These are phyloP conservation scores for Talpa occidentalis DNA, from an alignment of 2,113 vertebrate genomes.

Conservation along the genomic window DNA sequence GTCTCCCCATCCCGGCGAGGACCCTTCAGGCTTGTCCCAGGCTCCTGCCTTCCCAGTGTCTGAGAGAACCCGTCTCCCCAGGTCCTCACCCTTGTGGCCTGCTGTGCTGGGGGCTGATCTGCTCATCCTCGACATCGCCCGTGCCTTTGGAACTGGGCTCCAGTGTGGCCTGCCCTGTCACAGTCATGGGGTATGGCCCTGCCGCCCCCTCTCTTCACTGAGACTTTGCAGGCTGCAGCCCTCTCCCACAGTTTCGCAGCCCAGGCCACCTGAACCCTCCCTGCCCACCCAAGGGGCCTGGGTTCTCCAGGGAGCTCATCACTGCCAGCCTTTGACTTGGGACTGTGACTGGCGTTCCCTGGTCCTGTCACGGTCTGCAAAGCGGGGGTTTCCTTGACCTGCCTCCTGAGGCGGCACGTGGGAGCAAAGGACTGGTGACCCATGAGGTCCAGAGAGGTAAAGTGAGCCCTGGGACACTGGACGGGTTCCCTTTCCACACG, in stretches of 20 bases:
- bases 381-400: background rate
- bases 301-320: background rate
- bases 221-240: background rate
- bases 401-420: background rate
- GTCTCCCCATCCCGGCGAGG: background rate
- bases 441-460: background rate
- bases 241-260: background rate
- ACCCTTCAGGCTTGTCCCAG: background rate
- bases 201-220: background rate
- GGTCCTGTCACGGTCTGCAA: fast-evolving
- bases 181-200: background rate
- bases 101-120: background rate
- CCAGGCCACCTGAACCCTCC: background rate
- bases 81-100: background rate
- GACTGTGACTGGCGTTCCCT: fast-evolving
- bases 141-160: background rate
- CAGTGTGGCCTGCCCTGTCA: background rate
- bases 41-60: background rate
- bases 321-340: background rate
- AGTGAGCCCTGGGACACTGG: background rate
- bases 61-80: background rate
- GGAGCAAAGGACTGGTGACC: background rate
- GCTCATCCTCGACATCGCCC: fast-evolving
- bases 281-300: background rate
- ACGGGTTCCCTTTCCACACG: background rate